Evolutionary conservation across 2,888 invertebrate species (phyloP), one percentile per base, ranked within the genome.

Genomic region (Ochropacha duplaris): DNA sequence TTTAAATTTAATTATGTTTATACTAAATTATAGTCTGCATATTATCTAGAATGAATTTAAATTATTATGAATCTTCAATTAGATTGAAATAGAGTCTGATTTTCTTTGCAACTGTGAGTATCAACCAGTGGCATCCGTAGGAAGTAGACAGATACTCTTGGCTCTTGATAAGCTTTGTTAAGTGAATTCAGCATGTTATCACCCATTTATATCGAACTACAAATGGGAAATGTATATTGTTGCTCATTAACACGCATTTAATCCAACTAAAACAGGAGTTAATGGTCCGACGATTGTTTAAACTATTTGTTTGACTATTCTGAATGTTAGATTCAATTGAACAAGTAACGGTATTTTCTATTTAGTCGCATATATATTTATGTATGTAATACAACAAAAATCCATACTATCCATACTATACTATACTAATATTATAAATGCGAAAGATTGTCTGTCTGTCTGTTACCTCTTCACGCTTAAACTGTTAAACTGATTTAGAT

Each of bases 141-240:
- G 83, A 84, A 81, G 71, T 69, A 62, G 62, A 50, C 68, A 65
- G 82, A 81, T 82, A 70, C 69, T 74, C 71, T 72, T 72, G 68
- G 72, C 71, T 60, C 64, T 80, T 72, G 83, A 84, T 84, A 79
- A 81, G 78, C 70, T 71, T 73, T 67, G 70, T 72, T 75, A 71
- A 74, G 69, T 65, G 61, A 75, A 70, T 65, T 60, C 63, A 65
- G 69, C 66, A 59, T 64, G 64, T 68, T 67, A 34, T 54, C 54
- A 49, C 50, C 49, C 54, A 61, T 44, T 57, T 22, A 61, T 55
- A 52, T 52, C 58, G 52, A 24, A 22, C 31, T 31, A 51, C 49
- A 39, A 57, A 55, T 50, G 49, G 50, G 5, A 34, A 50, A 28
- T 50, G 34, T 34, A 31, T 31, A 26, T 28, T 5, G 14, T 8